Evolutionary conservation across 1,140 invertebrate species (phyloP), one percentile per base, ranked within the genome.

Genomic region (Portunus trituberculatus): DNA sequence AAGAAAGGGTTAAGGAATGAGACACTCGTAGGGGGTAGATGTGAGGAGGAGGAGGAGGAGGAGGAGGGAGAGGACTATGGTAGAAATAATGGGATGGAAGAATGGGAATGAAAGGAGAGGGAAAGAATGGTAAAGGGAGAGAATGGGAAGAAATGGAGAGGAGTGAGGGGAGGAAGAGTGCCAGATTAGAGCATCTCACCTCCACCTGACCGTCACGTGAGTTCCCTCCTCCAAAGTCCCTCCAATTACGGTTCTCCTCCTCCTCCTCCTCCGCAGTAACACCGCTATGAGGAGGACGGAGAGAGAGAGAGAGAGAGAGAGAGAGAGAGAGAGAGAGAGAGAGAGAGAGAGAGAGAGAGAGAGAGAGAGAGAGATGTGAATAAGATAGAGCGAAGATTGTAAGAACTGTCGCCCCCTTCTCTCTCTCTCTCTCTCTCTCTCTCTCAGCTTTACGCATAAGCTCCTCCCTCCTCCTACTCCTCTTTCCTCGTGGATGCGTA

Each of bases 161-260:
- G 2, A 39, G 87, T 14, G 87, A 45, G 87, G 39, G n/a, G 87
- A 52, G 39, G 87, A 52, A 89, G 87, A 52, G 87, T 46, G 87
- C 39, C 48, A 45, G 39, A 20, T 25, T 89, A 89, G 39, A 89
- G 39, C 25, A 89, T 20, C 86, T 32, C 31, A 28, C 86, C 31
- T 46, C 29, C 31, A 46, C 86, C 86, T 32, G 86, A 46, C 86
- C 20, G 86, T 46, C 31, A 46, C 86, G 86, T 88, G 86, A 88
- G 31, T 39, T 46, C 86, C 86, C 86, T 25, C 4, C 86, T 25
- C n/a, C 86, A 39, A 39, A 39, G 39, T 39, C n/a, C 84, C 32
- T 39, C 84, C 84, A 31, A 88, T 31, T 46, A 25, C 45, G 31
- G 31, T 46, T 28, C 87, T 89, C 86, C 31, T n/a, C 31, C 45